Evolutionary conservation across 2,888 invertebrate species (phyloP).

Genomic region (Eurois occulta): DNA sequence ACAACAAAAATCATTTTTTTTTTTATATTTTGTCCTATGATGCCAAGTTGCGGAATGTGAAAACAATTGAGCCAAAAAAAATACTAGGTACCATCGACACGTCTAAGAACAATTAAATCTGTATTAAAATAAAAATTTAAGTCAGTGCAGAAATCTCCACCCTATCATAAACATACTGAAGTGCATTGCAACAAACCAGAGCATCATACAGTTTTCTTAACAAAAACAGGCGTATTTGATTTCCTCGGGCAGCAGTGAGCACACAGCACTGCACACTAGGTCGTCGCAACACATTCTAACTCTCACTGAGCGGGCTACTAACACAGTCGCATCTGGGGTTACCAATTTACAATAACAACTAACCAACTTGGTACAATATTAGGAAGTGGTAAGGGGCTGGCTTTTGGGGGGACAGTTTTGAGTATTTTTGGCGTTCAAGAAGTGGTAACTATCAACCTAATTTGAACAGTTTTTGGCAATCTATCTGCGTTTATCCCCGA

Average conservation of each 20-base stretch:
- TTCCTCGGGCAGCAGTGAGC: constrained; percentile 55
- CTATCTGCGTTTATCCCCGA: too few relatives aligned
- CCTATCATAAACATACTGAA: background rate
- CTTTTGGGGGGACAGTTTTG: background rate
- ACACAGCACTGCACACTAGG: constrained; percentile 76
- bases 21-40: background rate
- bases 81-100: background rate
- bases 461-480: background rate
- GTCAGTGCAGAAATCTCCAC: too few relatives aligned
- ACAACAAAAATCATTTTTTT: background rate
- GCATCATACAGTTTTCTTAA: constrained; percentile 25
- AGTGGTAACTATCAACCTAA: background rate
- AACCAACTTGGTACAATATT: background rate
- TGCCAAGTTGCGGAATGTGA: too few relatives aligned
- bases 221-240: constrained; percentile 38
- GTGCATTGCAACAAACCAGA: constrained; percentile 16
- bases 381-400: background rate
- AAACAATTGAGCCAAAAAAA: background rate
- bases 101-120: background rate
- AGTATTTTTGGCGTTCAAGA: background rate
- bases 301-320: constrained; percentile 83
- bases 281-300: constrained; percentile 79
- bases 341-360: constrained; percentile 4
- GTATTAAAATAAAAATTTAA: too few relatives aligned
- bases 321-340: constrained; percentile 78